Conservation (phyloP, 2,797 vertebrate genomes). For the Smutsia temminckii region DNA sequence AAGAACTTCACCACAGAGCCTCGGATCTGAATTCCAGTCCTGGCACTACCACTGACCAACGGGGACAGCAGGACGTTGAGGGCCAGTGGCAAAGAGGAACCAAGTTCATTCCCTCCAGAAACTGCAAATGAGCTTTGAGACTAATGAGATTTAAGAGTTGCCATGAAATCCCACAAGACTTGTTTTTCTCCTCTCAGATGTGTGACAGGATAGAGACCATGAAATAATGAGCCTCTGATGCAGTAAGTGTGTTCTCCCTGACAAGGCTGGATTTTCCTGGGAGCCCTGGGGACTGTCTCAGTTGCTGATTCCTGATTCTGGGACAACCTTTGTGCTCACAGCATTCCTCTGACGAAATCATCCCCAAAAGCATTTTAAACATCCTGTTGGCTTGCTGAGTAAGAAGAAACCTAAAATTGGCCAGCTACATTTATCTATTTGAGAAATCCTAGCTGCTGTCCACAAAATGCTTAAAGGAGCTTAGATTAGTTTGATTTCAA, state of each 20-base stretch:
- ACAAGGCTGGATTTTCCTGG: not conserved
- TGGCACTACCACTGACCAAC: too few species aligned
- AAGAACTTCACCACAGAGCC: not conserved
- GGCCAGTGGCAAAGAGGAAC: not conserved
- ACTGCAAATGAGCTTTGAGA: not conserved
- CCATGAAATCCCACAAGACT: not conserved
- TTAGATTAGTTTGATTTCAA: not conserved
- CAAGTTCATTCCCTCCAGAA: not conserved
- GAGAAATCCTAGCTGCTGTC: not conserved
- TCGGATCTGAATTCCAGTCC: not conserved
- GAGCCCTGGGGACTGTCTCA: not conserved
- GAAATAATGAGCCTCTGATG: conserved; percentile 18
- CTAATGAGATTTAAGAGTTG: not conserved
- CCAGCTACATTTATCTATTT: not conserved
- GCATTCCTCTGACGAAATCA: not conserved
- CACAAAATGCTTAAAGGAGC: not conserved
- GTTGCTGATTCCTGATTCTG: not conserved
- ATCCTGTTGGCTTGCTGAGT: not conserved
- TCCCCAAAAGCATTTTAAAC: not conserved
- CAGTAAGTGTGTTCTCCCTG: not conserved
- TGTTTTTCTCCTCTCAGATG: not conserved
- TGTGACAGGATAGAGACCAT: not conserved
- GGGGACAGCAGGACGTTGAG: not conserved
- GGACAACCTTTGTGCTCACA: not conserved
- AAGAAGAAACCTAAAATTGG: not conserved